Percentiles rank a stretch among this genome's conserved stretches.
These are phyloP conservation scores for Chrysina gloriosa DNA, from an alignment of 2,888 invertebrate species.

Conservation along the genomic window DNA sequence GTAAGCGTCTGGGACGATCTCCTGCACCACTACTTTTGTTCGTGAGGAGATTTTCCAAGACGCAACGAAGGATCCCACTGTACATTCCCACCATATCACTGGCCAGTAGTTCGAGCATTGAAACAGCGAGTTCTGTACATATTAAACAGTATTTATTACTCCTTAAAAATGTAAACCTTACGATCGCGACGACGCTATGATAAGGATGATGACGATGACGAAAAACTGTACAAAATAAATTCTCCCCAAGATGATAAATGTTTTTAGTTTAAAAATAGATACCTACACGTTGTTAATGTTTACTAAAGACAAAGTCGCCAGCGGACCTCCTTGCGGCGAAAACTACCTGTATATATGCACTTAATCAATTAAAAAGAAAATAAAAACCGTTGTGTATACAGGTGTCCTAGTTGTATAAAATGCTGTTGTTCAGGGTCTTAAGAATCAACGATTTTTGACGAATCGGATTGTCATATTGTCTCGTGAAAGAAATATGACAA, in stretches of 20 bases:
- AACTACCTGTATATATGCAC: neutral
- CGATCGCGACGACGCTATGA: constrained; percentile 6
- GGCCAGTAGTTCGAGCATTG: constrained; percentile 60
- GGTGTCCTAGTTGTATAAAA: constrained; percentile 45
- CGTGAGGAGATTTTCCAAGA: constrained; percentile 29
- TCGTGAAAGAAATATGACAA: neutral
- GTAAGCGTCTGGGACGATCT: constrained; percentile 39
- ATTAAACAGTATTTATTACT: constrained; percentile 48
- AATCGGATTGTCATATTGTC: constrained; percentile 1
- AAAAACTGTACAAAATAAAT: constrained; percentile 33
- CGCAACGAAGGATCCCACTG: constrained; percentile 56
- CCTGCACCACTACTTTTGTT: constrained; percentile 20
- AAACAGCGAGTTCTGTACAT: constrained; percentile 42
- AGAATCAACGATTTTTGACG: constrained; percentile 39
- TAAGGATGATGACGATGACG: constrained; percentile 16
- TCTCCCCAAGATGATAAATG: constrained; percentile 3
- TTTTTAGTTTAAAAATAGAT: constrained; percentile 24
- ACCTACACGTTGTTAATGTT: constrained; percentile 28
- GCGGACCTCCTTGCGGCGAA: neutral
- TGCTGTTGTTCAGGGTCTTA: constrained; percentile 49
- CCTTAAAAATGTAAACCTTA: constrained; percentile 25
- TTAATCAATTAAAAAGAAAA: constrained; percentile 4
- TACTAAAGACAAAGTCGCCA: constrained; percentile 2
- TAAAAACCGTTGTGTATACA: constrained; percentile 41
- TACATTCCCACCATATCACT: constrained; percentile 65